A percentile compares a stretch with the other conserved stretches of the same genome.
phyloP scores from a whole-genome alignment of 2,797 vertebrate species.

The Sebastes nivosus region DNA sequence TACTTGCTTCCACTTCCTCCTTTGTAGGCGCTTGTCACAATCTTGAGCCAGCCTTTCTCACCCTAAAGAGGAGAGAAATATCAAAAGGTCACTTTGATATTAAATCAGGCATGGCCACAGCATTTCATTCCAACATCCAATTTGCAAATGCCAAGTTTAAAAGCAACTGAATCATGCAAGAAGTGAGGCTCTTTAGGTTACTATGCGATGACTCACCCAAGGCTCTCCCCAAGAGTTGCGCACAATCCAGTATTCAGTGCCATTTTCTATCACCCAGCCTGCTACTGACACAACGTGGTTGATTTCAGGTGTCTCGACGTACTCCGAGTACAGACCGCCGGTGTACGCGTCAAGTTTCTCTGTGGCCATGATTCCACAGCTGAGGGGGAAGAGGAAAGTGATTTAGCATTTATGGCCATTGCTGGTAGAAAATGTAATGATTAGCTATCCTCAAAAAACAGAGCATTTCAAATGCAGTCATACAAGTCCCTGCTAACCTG shows the following conservation, averaged over 20 bases:
- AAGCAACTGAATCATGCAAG: neutral
- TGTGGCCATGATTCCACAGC: slow-evolving; percentile 92
- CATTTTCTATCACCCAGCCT: slow-evolving; percentile 87
- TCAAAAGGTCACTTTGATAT: neutral
- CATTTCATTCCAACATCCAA: neutral
- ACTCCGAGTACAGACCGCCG: slow-evolving; percentile 86
- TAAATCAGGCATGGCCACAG: neutral
- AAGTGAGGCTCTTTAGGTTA: neutral
- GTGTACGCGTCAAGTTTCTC: slow-evolving; percentile 82
- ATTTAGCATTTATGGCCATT: neutral
- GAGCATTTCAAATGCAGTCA: neutral
- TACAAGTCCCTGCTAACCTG: slow-evolving; percentile 75
- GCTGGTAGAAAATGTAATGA: neutral
- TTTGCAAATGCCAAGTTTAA: slow-evolving; percentile 33
- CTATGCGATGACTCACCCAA: slow-evolving; percentile 81
- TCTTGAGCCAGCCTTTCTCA: slow-evolving; percentile 89
- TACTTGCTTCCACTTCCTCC: slow-evolving; percentile 83
- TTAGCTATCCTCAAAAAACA: neutral
- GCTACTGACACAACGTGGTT: slow-evolving; percentile 90
- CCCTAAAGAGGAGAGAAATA: slow-evolving; percentile 76
- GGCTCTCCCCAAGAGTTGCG: slow-evolving; percentile 94
- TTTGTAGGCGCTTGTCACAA: slow-evolving; percentile 90
- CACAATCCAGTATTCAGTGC: slow-evolving; percentile 90
- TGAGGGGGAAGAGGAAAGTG: slow-evolving; percentile 38
- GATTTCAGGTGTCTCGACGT: slow-evolving; percentile 59